Percentiles rank a stretch among this genome's conserved stretches.
Conservation (phyloP, 1,140 invertebrate species). For the Patella vulgata region DNA sequence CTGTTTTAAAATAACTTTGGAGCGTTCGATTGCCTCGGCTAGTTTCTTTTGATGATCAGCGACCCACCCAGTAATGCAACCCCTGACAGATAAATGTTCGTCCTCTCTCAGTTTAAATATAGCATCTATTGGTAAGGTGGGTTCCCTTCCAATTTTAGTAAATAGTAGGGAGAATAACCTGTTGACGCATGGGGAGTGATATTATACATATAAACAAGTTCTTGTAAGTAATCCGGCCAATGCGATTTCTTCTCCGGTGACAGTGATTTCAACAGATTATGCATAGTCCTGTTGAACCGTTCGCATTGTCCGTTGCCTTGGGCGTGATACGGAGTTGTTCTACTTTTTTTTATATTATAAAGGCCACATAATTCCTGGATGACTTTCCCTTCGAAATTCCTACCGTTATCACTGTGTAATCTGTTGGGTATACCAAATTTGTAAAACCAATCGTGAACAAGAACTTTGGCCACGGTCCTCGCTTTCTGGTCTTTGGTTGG, state of each 20-base stretch:
- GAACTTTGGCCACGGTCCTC: conserved; percentile 5
- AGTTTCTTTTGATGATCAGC: not conserved
- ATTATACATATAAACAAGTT: not conserved
- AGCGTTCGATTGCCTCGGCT: not conserved
- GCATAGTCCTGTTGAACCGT: conserved; percentile 35
- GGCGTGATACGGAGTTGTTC: conserved; percentile 37
- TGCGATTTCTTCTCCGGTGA: conserved; percentile 14
- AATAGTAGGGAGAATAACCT: conserved; percentile 1
- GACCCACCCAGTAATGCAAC: too few species aligned
- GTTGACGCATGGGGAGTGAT: conserved; percentile 7
- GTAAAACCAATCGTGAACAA: conserved; percentile 6
- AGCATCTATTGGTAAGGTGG: too few species aligned
- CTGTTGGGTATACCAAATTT: conserved; percentile 17
- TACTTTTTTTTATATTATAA: conserved; percentile 22
- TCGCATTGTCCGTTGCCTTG: conserved; percentile 32
- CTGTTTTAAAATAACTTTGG: too few species aligned
- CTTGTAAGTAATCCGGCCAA: conserved; percentile 12
- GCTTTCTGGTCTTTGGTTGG: conserved; percentile 6
- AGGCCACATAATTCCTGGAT: conserved; percentile 30
- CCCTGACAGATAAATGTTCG: not conserved
- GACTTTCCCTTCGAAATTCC: conserved; percentile 21
- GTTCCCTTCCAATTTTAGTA: too few species aligned
- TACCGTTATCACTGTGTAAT: conserved; percentile 20
- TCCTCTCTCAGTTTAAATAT: too few species aligned
- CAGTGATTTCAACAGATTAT: conserved; percentile 32